phyloP scores from a whole-genome alignment of 2,888 invertebrate genomes.

The Trissolcus brochymenae region DNA sequence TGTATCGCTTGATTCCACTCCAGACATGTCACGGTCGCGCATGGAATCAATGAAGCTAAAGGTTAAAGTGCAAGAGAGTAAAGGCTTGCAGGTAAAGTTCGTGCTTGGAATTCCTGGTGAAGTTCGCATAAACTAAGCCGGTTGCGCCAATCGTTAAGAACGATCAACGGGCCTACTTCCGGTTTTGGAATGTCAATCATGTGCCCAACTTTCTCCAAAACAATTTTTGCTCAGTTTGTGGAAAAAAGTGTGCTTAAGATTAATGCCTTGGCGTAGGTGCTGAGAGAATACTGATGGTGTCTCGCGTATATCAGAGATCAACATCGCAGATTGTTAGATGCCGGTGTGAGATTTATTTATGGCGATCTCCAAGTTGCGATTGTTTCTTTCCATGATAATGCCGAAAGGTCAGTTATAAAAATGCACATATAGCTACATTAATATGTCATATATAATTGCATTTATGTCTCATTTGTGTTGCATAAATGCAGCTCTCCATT shows the following conservation, averaged over 20 bases:
- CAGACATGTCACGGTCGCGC: conserved; percentile 51
- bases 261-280: conserved; percentile 8
- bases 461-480: too few species aligned
- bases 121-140: conserved; percentile 41
- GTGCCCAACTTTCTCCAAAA: conserved; percentile 24
- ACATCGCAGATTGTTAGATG: conserved; percentile 12
- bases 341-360: not conserved
- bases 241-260: conserved; percentile 17
- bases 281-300: conserved; percentile 17
- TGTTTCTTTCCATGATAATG: not conserved
- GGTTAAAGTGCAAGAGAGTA: conserved; percentile 58
- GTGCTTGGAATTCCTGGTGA: conserved; percentile 49
- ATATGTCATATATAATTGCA: too few species aligned
- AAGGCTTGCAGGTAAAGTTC: conserved; percentile 55
- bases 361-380: not conserved
- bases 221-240: conserved; percentile 34
- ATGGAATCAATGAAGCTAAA: conserved; percentile 55
- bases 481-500: too few species aligned
- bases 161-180: conserved; percentile 36
- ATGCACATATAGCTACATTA: too few species aligned
- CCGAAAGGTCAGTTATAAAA: too few species aligned
- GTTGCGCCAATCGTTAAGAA: conserved; percentile 43
- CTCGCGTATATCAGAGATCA: conserved; percentile 3
- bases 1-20: conserved; percentile 46
- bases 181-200: conserved; percentile 38